Conservation (phyloP, 2,888 invertebrate genomes). For the Orchestes rusci region DNA sequence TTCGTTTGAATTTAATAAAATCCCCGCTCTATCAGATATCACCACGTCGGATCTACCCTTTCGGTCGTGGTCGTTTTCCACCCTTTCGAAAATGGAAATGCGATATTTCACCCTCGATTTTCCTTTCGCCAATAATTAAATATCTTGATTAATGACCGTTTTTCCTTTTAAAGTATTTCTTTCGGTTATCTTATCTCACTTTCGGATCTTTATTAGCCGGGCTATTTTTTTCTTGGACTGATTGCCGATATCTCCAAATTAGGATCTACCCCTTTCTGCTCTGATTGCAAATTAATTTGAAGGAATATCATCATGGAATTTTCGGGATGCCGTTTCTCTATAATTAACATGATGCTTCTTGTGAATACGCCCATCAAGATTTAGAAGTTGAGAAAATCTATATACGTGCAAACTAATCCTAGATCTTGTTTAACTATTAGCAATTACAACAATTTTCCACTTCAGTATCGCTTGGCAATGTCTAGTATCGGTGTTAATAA, state of each 20-base stretch:
- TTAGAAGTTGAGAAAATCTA: no score
- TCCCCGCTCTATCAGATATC: constrained; percentile 19
- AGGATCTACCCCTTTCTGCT: constrained; percentile 25
- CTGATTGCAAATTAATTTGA: constrained; percentile 23
- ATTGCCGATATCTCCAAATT: constrained; percentile 18
- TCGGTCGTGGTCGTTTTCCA: constrained; percentile 30
- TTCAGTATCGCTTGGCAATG: no score
- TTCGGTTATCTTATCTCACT: constrained; percentile 22
- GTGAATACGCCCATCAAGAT: no score
- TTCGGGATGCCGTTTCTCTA: no score
- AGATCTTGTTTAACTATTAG: no score
- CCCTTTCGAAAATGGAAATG: constrained; percentile 32
- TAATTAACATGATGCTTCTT: no score
- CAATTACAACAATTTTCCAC: no score
- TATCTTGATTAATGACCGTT: constrained; percentile 36
- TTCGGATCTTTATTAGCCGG: constrained; percentile 23
- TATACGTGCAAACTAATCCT: no score
- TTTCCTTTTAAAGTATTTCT: constrained; percentile 26
- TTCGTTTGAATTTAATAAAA: constrained; percentile 25
- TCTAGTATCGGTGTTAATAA: no score
- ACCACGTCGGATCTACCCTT: constrained; percentile 28
- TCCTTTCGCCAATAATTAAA: constrained; percentile 37
- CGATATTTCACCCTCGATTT: constrained; percentile 35
- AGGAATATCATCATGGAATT: constrained; percentile 13
- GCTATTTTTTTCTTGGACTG: constrained; percentile 14